These are phyloP conservation scores for Lipophrys pholis DNA, from an alignment of 2,113 vertebrate species.

Conservation along the genomic window DNA sequence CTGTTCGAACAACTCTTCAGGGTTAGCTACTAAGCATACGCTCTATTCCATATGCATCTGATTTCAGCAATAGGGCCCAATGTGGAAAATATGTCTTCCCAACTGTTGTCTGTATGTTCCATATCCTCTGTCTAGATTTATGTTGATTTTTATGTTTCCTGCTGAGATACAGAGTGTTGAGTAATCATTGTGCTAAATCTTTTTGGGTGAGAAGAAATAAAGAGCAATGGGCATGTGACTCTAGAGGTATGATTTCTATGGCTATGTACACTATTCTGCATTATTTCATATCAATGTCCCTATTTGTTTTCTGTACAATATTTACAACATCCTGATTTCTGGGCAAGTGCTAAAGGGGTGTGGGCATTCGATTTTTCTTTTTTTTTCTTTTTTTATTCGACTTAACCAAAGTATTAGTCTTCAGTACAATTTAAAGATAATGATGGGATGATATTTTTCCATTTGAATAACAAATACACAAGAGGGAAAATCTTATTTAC, in stretches of 20 bases:
- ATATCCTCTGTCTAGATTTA: constrained; percentile 36
- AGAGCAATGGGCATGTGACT: constrained; percentile 59
- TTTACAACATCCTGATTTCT: constrained; percentile 78
- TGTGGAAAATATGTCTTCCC: constrained; percentile 44
- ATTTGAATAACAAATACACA: constrained; percentile 53
- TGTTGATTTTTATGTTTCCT: constrained; percentile 41
- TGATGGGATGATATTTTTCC: constrained; percentile 57
- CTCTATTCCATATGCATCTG: constrained; percentile 41
- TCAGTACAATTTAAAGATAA: constrained; percentile 71
- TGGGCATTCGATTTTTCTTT: constrained; percentile 46
- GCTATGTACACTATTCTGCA: constrained; percentile 79
- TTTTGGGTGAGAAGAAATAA: constrained; percentile 66
- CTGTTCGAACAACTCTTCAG: constrained; percentile 25
- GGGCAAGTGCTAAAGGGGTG: constrained; percentile 72
- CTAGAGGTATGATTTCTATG: constrained; percentile 70
- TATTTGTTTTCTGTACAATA: constrained; percentile 80
- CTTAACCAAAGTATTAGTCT: constrained; percentile 59
- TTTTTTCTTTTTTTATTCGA: constrained; percentile 57
- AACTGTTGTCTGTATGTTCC: constrained; percentile 44
- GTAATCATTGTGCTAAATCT: constrained; percentile 60
- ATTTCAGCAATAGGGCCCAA: constrained; percentile 49
- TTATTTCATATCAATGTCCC: constrained; percentile 75
- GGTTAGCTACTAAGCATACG: constrained; percentile 27
- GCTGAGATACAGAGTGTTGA: constrained; percentile 53
- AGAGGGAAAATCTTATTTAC: constrained; percentile 57